Conservation (phyloP, 2,113 vertebrate species). For the Manacus vitellinus region DNA sequence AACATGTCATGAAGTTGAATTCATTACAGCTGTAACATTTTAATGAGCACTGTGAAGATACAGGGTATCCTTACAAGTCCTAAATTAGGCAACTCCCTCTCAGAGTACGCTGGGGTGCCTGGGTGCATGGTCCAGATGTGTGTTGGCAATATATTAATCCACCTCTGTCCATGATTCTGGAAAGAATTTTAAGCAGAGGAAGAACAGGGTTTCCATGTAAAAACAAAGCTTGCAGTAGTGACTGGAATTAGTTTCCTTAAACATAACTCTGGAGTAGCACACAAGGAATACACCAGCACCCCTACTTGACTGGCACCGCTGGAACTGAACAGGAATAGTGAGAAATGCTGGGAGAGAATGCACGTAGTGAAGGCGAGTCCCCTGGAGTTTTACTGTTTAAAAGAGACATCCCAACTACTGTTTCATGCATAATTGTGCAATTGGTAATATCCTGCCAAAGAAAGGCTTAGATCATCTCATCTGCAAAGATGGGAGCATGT, state of each 20-base stretch:
- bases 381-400: background rate
- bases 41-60: constrained; percentile 48
- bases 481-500: background rate
- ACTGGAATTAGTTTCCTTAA: background rate
- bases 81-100: constrained; percentile 45
- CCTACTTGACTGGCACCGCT: background rate
- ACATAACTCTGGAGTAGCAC: background rate
- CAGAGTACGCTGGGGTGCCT: background rate
- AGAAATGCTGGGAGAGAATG: background rate
- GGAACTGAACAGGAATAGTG: background rate
- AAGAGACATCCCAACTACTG: constrained; percentile 15
- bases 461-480: background rate
- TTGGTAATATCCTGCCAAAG: constrained; percentile 21
- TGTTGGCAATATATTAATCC: background rate
- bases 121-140: background rate
- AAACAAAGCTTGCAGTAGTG: background rate
- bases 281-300: rapidly evolving
- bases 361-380: background rate
- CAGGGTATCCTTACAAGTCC: constrained; percentile 29
- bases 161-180: background rate
- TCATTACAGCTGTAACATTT: constrained; percentile 64
- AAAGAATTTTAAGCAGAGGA: background rate
- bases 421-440: constrained; percentile 1
- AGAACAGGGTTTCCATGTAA: background rate
- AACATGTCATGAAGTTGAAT: constrained; percentile 62